A percentile compares a stretch with the other conserved stretches of the same genome.
These are phyloP conservation scores for Drosophila murphyi DNA, from an alignment of 1,140 invertebrate genomes.

Conservation along the genomic window DNA sequence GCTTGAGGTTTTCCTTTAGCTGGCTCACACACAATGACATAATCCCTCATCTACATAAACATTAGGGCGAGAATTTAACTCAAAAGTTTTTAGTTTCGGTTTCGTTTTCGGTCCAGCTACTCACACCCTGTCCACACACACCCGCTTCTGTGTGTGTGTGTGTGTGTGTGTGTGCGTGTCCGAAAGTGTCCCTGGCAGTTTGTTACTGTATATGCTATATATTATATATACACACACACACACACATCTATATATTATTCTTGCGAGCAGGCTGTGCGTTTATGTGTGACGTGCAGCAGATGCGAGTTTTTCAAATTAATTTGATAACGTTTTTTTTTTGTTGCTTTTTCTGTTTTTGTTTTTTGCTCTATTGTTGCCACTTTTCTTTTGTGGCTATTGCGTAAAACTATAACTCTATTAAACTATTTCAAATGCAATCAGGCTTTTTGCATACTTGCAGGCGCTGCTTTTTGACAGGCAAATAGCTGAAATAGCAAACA, in stretches of 20 bases:
- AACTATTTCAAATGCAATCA: slow-evolving; percentile 9
- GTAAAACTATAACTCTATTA: slow-evolving; percentile 13
- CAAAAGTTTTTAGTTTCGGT: slow-evolving; percentile 83
- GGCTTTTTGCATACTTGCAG: slow-evolving; percentile 17
- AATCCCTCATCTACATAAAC: slow-evolving; percentile 83
- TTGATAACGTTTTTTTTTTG: slow-evolving; percentile 67
- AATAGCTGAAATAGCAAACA: too few relatives aligned
- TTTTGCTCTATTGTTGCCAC: slow-evolving; percentile 26
- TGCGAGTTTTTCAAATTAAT: slow-evolving; percentile 80
- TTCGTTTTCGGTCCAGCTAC: slow-evolving; percentile 74
- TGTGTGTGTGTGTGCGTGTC: slow-evolving; percentile 24
- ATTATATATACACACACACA: slow-evolving; percentile 12
- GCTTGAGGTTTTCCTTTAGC: slow-evolving; percentile 25
- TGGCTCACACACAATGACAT: slow-evolving; percentile 74
- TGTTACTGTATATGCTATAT: slow-evolving; percentile 52
- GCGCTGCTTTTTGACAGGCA: not conserved
- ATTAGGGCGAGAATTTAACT: slow-evolving; percentile 82
- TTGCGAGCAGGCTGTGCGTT: slow-evolving; percentile 28
- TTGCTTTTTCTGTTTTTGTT: not conserved
- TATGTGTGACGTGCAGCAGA: slow-evolving; percentile 75
- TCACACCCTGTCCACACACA: slow-evolving; percentile 8
- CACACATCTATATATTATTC: not conserved
- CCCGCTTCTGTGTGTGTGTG: slow-evolving; percentile 23
- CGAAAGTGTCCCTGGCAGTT: slow-evolving; percentile 70
- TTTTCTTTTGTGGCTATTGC: not conserved